Percentiles rank a stretch among this genome's conserved stretches.
These are phyloP conservation scores for Serripes groenlandicus DNA, from an alignment of 2,888 invertebrate species.

Conservation along the genomic window DNA sequence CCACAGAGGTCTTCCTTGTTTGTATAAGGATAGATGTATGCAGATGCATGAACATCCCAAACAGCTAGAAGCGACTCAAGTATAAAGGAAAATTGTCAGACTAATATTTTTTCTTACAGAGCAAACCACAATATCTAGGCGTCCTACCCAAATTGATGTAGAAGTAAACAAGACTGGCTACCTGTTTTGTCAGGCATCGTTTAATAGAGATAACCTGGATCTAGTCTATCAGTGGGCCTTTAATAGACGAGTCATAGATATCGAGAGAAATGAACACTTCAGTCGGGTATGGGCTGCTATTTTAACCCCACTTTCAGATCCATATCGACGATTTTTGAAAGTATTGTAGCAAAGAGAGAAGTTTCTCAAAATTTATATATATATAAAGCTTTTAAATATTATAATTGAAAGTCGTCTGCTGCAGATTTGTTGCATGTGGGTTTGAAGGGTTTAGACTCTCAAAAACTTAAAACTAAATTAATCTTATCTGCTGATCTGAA, in stretches of 20 bases:
- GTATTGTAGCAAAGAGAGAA: background rate
- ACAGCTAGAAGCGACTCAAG: too few species aligned
- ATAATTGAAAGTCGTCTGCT: too few species aligned
- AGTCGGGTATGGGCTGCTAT: constrained; percentile 68
- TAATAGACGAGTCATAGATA: constrained; percentile 88
- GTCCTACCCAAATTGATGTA: constrained; percentile 52
- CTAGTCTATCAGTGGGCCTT: constrained; percentile 97
- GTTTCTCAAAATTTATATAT: background rate
- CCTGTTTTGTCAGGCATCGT: constrained; percentile 94
- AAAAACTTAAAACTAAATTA: too few species aligned
- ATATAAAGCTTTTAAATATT: too few species aligned
- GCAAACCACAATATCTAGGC: constrained; percentile 63
- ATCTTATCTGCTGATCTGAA: too few species aligned
- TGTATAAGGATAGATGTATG: too few species aligned
- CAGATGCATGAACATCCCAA: too few species aligned
- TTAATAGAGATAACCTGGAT: constrained; percentile 93
- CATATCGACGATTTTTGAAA: background rate
- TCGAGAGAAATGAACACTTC: constrained; percentile 72
- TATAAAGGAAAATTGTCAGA: too few species aligned
- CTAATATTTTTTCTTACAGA: constrained; percentile 45
- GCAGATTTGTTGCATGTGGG: too few species aligned
- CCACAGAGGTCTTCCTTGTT: too few species aligned
- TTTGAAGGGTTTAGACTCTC: too few species aligned
- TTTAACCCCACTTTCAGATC: too few species aligned
- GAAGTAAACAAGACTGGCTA: constrained; percentile 83